Evolutionary conservation across 2,797 vertebrate species (phyloP).

Genomic region (Anabacerthia variegaticeps): DNA sequence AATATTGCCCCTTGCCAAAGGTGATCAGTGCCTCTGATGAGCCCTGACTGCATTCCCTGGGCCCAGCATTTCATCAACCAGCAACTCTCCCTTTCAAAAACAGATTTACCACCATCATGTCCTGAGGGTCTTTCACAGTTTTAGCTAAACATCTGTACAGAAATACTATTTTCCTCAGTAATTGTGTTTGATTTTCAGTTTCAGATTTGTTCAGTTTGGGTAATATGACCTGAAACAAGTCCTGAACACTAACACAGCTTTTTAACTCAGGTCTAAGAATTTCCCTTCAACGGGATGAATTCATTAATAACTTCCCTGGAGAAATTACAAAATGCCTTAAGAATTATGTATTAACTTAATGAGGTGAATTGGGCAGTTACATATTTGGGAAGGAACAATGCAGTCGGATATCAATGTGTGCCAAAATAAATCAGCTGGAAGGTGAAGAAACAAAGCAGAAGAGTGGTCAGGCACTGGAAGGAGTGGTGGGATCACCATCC

Average conservation of each 20-base stretch:
- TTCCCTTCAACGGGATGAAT: not conserved
- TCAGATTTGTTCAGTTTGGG: not conserved
- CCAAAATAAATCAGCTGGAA: not conserved
- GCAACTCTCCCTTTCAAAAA: constrained; percentile 25
- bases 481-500: not conserved
- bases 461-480: not conserved
- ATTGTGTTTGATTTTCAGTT: constrained; percentile 11
- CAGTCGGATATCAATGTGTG: not conserved
- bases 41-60: not conserved
- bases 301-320: not conserved
- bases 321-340: not conserved
- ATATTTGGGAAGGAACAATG: not conserved
- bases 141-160: not conserved
- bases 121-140: not conserved
- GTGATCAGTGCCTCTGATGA: constrained; percentile 32
- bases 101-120: not conserved
- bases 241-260: not conserved
- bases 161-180: not conserved
- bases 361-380: not conserved
- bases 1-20: constrained; percentile 29
- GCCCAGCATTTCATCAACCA: constrained; percentile 58
- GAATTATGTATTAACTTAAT: not conserved
- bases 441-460: not conserved
- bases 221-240: not conserved
- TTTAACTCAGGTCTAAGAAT: not conserved